phyloP scores from a whole-genome alignment of 2,797 vertebrate genomes.

The Ammospiza maritima region DNA sequence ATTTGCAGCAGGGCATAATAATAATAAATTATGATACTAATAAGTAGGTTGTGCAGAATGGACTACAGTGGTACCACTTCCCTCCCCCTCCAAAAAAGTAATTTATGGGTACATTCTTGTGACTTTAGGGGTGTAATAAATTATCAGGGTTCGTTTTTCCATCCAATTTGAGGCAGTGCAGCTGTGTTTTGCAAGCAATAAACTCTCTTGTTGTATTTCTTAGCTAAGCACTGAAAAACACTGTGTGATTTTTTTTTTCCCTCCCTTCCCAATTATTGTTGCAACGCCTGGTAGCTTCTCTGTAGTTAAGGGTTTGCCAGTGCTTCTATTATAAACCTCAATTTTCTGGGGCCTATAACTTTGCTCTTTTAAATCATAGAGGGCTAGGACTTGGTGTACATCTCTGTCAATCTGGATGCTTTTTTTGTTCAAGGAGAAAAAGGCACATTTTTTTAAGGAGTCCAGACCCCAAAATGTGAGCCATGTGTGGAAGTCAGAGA shows the following conservation, averaged over 20 bases:
- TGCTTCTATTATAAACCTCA: constrained; percentile 69
- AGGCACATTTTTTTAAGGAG: not conserved
- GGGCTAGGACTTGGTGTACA: not conserved
- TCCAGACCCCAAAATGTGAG: not conserved
- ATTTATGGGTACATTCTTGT: constrained; percentile 79
- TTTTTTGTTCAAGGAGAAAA: not conserved
- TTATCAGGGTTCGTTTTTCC: constrained; percentile 77
- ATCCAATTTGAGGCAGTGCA: constrained; percentile 80
- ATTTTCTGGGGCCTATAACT: constrained; percentile 65
- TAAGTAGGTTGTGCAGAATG: constrained; percentile 77
- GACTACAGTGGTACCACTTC: constrained; percentile 55
- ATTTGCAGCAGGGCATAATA: constrained; percentile 76
- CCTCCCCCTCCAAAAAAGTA: constrained; percentile 69
- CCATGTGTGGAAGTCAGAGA: not conserved
- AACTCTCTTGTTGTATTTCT: constrained; percentile 87
- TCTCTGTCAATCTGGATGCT: not conserved
- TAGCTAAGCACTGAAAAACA: constrained; percentile 84
- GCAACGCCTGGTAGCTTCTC: constrained; percentile 67
- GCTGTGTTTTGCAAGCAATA: constrained; percentile 83
- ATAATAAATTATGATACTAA: constrained; percentile 83
- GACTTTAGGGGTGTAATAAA: constrained; percentile 82
- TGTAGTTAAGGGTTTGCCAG: constrained; percentile 69
- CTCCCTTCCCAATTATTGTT: constrained; percentile 64
- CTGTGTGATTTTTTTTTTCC: constrained; percentile 51
- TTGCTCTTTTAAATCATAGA: constrained; percentile 60